Evolutionary conservation across 2,888 invertebrate species (phyloP).

Genomic region (Coleophora deauratella): DNA sequence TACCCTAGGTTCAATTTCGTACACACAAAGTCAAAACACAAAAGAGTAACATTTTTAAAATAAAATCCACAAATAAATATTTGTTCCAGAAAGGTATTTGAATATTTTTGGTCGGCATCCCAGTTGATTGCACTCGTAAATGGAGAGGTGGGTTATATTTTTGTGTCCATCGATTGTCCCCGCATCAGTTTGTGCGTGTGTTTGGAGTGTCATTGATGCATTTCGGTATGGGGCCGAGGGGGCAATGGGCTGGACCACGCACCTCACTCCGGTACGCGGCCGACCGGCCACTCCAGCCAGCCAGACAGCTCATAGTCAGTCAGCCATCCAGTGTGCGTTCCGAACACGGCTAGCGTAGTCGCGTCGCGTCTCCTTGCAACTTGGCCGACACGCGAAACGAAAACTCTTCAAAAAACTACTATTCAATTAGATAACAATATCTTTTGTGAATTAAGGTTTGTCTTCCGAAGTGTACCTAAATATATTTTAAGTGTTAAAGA

Average conservation of each 20-base stretch:
- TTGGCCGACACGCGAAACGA: constrained; percentile 51
- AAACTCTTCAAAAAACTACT: constrained; percentile 37
- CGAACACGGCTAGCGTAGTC: constrained; percentile 44
- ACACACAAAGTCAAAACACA: too few relatives aligned
- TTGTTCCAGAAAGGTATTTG: too few relatives aligned
- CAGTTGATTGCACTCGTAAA: too few relatives aligned
- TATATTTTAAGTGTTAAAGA: constrained; percentile 19
- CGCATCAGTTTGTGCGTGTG: constrained; percentile 58
- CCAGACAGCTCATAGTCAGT: neutral
- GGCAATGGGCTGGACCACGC: constrained; percentile 38
- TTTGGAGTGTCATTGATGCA: constrained; percentile 69
- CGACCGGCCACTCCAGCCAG: neutral
- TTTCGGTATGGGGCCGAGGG: constrained; percentile 63
- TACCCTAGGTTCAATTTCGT: too few relatives aligned
- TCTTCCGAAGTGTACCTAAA: constrained; percentile 39
- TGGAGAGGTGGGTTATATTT: neutral
- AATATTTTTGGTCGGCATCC: too few relatives aligned
- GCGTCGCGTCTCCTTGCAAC: constrained; percentile 57
- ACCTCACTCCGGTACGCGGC: constrained; percentile 21
- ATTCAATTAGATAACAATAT: constrained; percentile 23
- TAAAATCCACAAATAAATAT: too few relatives aligned
- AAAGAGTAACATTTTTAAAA: too few relatives aligned
- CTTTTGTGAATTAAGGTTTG: constrained; percentile 47
- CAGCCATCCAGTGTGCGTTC: constrained; percentile 59
- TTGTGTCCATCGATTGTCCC: constrained; percentile 50